These are phyloP conservation scores for Olivierus martensii DNA, from an alignment of 1,140 invertebrate genomes.

Conservation along the genomic window DNA sequence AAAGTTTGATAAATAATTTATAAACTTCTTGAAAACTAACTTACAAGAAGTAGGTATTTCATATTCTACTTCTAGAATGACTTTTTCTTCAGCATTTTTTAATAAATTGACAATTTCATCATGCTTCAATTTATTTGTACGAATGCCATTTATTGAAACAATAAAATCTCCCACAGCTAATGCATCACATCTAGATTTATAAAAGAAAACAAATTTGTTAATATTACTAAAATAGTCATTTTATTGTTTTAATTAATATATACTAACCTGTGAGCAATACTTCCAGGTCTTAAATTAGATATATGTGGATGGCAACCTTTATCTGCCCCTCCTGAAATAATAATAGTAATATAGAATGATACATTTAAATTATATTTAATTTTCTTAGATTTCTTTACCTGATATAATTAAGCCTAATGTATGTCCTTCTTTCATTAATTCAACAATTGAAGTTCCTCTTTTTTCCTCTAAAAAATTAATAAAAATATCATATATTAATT, in stretches of 20 bases:
- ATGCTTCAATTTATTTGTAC: constrained; percentile 55
- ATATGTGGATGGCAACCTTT: constrained; percentile 39
- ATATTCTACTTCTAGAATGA: constrained; percentile 66
- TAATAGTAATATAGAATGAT: no score
- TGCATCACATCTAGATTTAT: constrained; percentile 40
- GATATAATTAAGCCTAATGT: constrained; percentile 19
- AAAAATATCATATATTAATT: no score
- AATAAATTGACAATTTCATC: constrained; percentile 60
- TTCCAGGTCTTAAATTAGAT: constrained; percentile 41
- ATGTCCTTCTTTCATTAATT: constrained; percentile 16
- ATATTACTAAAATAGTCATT: not conserved
- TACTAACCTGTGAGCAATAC: constrained; percentile 38
- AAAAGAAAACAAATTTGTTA: constrained; percentile 6
- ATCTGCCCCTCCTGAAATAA: constrained; percentile 43
- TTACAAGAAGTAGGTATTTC: constrained; percentile 63
- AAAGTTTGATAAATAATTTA: no score
- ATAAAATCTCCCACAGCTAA: constrained; percentile 60
- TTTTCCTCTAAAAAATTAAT: constrained; percentile 8
- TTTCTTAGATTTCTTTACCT: constrained; percentile 3
- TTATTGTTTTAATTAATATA: not conserved
- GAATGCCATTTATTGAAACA: constrained; percentile 64
- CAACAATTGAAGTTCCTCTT: constrained; percentile 8
- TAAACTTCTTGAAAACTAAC: constrained; percentile 11
- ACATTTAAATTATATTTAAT: not conserved
- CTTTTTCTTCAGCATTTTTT: constrained; percentile 53